Conservation (phyloP, 2,113 vertebrate genomes). For the Psammodynastes pulverulentus region DNA sequence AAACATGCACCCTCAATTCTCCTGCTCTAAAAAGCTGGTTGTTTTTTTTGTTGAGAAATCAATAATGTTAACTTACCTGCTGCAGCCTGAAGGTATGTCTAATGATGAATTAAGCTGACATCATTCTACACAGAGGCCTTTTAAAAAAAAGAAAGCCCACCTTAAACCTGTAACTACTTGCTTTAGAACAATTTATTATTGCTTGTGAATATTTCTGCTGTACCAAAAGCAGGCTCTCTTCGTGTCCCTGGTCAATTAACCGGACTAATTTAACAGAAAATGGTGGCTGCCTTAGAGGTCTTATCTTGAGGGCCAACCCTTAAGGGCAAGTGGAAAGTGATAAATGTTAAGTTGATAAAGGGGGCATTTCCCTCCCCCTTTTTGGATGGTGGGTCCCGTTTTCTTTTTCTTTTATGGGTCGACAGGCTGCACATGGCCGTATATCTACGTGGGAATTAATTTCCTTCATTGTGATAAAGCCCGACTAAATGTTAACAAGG, state of each 20-base stretch:
- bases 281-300: neutral
- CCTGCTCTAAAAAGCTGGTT: neutral
- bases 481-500: neutral
- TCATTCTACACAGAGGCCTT: neutral
- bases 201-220: neutral
- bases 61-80: neutral
- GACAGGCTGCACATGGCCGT: neutral
- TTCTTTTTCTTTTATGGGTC: neutral
- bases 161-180: neutral
- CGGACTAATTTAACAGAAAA: neutral
- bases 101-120: neutral
- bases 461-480: constrained; percentile 1
- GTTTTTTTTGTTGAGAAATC: neutral
- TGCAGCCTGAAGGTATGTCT: neutral
- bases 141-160: neutral
- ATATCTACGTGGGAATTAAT: neutral
- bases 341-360: fast-evolving
- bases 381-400: neutral
- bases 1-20: neutral
- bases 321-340: neutral
- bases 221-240: fast-evolving
- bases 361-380: neutral
- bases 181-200: neutral
- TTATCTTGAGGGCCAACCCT: neutral
- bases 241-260: neutral